Percentiles rank a stretch among this genome's conserved stretches.
These are phyloP conservation scores for Akabosia matsudoensis DNA, from an alignment of 1,140 invertebrate species.

Conservation along the genomic window DNA sequence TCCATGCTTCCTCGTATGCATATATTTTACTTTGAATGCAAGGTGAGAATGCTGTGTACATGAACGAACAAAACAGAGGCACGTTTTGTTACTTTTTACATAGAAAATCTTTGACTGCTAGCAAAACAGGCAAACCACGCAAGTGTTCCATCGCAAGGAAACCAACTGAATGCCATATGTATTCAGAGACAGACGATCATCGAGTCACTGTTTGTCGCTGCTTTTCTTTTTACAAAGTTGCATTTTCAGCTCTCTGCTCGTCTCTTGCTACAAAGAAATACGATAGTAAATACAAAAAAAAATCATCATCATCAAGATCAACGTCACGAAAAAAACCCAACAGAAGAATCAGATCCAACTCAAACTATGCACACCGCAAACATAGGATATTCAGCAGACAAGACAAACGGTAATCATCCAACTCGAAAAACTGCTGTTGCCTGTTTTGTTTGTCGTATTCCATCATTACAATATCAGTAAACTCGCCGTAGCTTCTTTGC, in stretches of 20 bases:
- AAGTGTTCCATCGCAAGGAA: conserved; percentile 1
- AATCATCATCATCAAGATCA: neutral
- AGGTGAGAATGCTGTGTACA: neutral
- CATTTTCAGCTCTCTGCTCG: neutral
- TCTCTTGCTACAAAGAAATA: neutral
- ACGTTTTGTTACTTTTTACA: conserved; percentile 14
- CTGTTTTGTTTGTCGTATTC: conserved; percentile 11
- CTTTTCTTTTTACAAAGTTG: conserved; percentile 15
- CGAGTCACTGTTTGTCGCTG: conserved; percentile 24
- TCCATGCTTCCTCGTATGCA: neutral
- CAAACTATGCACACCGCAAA: neutral
- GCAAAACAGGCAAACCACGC: neutral
- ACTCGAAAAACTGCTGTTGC: conserved; percentile 7
- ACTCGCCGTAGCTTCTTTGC: neutral
- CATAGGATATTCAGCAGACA: neutral
- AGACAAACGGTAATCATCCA: conserved; percentile 10
- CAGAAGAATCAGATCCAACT: conserved; percentile 9
- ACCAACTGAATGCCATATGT: conserved; percentile 9
- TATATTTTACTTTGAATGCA: neutral
- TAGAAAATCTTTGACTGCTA: neutral
- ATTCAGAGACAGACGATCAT: conserved; percentile 17
- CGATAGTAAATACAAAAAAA: neutral
- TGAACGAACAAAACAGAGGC: neutral
- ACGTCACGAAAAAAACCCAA: no score
- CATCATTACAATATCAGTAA: conserved; percentile 16